phyloP scores from a whole-genome alignment of 2,888 invertebrate species.

The Tolmerus cingulatus region DNA sequence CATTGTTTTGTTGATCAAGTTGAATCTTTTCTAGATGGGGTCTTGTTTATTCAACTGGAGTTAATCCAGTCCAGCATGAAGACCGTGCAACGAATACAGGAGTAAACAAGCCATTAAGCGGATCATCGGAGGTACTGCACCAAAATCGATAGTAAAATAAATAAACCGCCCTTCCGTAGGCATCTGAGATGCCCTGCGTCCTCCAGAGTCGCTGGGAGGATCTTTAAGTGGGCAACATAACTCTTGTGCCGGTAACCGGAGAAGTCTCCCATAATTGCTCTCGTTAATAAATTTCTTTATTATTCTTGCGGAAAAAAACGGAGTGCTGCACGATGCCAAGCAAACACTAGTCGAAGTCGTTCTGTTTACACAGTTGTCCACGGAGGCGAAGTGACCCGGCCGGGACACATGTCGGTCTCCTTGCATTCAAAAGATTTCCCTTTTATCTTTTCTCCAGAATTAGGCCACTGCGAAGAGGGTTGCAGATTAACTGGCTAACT shows the following conservation, averaged over 20 bases:
- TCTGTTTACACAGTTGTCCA: slow-evolving; percentile 14
- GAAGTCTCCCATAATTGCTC: background rate
- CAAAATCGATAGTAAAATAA: background rate
- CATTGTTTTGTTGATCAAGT: background rate
- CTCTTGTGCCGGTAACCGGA: background rate
- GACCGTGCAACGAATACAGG: background rate
- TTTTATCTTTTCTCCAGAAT: background rate
- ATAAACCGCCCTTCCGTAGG: background rate
- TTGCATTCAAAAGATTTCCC: background rate
- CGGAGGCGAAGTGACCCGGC: background rate
- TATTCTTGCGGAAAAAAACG: background rate
- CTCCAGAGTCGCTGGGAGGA: background rate
- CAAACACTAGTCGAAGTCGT: background rate
- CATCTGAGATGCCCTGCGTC: background rate
- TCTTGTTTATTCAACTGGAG: background rate
- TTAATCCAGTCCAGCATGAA: background rate
- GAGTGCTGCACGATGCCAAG: background rate
- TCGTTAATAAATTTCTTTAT: background rate
- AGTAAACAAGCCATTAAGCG: background rate
- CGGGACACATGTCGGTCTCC: background rate
- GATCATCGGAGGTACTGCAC: background rate
- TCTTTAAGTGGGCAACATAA: background rate
- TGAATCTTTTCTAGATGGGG: background rate
- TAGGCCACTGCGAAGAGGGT: background rate
- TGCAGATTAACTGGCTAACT: background rate